Conservation (phyloP, 2,888 invertebrate genomes). For the Therioaphis trifolii region DNA sequence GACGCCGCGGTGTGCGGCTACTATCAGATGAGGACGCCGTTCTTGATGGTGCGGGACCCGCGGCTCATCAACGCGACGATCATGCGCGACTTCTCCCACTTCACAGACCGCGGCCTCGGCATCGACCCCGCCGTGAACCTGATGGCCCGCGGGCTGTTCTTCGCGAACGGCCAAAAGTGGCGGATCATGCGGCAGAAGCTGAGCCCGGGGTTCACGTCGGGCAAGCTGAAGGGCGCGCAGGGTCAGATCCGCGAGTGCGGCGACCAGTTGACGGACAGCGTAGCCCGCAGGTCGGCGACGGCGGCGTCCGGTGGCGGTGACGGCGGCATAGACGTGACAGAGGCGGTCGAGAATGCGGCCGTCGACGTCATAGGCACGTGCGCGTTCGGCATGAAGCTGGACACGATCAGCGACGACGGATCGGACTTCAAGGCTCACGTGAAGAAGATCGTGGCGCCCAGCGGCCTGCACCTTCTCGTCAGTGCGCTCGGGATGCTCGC, state of each 20-base stretch:
- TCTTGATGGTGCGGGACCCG: conserved; percentile 70
- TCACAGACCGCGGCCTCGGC: conserved; percentile 70
- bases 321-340: no score
- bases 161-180: conserved; percentile 71
- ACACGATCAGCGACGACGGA: no score
- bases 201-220: conserved; percentile 72
- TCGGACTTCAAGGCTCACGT: no score
- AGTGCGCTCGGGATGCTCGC: no score
- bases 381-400: no score
- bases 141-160: conserved; percentile 69
- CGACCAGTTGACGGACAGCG: conserved; percentile 57
- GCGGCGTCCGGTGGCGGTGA: no score
- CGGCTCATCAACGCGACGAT: conserved; percentile 70
- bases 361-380: no score
- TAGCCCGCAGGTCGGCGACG: no score
- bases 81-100: conserved; percentile 70
- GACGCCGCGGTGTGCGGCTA: conserved; percentile 69
- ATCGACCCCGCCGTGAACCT: conserved; percentile 68
- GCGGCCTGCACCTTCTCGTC: no score
- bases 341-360: no score
- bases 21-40: conserved; percentile 70
- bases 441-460: no score
- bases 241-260: conserved; percentile 69
- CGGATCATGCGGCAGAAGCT: conserved; percentile 71
- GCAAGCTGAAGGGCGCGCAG: conserved; percentile 72